Conservation (phyloP, 2,113 vertebrate species). For the Stegastes partitus region DNA sequence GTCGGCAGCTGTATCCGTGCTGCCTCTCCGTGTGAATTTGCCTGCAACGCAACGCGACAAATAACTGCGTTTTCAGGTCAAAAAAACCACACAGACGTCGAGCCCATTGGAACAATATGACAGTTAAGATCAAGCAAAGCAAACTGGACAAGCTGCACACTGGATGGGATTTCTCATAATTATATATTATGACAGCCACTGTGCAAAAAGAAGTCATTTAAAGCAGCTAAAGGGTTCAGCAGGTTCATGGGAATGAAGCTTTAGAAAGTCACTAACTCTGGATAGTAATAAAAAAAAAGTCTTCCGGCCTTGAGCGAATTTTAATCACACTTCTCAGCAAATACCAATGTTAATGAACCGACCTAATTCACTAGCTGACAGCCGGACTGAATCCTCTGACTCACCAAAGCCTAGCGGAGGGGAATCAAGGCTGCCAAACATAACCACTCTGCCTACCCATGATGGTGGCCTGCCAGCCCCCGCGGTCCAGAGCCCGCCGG, state of each 20-base stretch:
- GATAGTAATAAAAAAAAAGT: conserved; percentile 29
- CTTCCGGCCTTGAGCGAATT: conserved; percentile 27
- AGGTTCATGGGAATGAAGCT: conserved; percentile 5
- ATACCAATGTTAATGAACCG: conserved; percentile 50
- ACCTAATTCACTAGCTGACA: conserved; percentile 57
- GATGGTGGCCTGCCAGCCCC: conserved; percentile 97
- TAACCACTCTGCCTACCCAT: conserved; percentile 88
- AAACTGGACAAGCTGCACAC: too few relatives aligned
- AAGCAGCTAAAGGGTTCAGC: background rate
- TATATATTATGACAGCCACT: background rate
- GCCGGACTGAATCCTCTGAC: conserved; percentile 48
- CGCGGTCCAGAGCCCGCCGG: conserved; percentile 91
- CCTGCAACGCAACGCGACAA: conserved; percentile 80
- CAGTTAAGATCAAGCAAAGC: too few relatives aligned
- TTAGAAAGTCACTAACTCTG: conserved; percentile 3
- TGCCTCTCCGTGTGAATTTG: conserved; percentile 93
- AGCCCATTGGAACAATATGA: background rate
- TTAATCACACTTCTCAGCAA: conserved; percentile 43
- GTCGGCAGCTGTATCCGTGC: conserved; percentile 93
- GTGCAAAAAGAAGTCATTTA: background rate
- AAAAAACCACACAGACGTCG: conserved; percentile 11
- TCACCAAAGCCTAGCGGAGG: conserved; percentile 40
- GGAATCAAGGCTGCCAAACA: background rate
- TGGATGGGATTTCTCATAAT: background rate
- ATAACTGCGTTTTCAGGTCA: background rate